These are phyloP conservation scores for Opisthocomus hoazin DNA, from an alignment of 2,113 vertebrate genomes.

Conservation along the genomic window DNA sequence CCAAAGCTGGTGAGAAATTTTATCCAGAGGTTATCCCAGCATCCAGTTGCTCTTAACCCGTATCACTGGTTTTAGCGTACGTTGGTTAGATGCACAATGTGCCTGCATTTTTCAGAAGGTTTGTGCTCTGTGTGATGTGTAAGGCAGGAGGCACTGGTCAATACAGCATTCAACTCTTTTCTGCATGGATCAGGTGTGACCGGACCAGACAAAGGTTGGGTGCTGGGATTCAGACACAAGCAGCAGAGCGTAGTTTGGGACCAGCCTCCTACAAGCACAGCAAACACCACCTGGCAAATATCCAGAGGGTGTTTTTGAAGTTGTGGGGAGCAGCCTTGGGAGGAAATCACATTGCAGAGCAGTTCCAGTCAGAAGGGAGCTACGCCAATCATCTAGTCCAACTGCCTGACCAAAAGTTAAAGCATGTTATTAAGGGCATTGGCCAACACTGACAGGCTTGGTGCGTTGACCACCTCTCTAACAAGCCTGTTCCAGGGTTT, in stretches of 20 bases:
- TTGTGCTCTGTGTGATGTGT: not conserved
- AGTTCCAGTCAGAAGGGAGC: not conserved
- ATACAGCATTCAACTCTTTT: rapidly evolving
- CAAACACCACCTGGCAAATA: not conserved
- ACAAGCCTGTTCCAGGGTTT: not conserved
- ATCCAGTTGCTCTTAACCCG: not conserved
- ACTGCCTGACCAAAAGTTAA: not conserved
- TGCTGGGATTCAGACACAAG: not conserved
- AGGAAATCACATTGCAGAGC: not conserved
- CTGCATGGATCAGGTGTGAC: not conserved
- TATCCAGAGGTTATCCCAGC: not conserved
- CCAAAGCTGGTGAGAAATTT: not conserved
- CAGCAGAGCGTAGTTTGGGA: not conserved
- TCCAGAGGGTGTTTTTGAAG: not conserved
- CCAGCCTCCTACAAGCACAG: not conserved
- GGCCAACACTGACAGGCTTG: not conserved
- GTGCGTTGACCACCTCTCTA: rapidly evolving
- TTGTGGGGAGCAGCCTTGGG: not conserved
- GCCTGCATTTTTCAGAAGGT: too few relatives aligned
- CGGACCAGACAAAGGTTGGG: not conserved
- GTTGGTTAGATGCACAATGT: not conserved
- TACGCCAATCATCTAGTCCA: not conserved
- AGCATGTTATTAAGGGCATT: not conserved
- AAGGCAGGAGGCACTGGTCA: not conserved
- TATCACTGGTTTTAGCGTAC: rapidly evolving